Evolutionary conservation across 2,888 invertebrate genomes (phyloP).

Genomic region (Philonicus albiceps): DNA sequence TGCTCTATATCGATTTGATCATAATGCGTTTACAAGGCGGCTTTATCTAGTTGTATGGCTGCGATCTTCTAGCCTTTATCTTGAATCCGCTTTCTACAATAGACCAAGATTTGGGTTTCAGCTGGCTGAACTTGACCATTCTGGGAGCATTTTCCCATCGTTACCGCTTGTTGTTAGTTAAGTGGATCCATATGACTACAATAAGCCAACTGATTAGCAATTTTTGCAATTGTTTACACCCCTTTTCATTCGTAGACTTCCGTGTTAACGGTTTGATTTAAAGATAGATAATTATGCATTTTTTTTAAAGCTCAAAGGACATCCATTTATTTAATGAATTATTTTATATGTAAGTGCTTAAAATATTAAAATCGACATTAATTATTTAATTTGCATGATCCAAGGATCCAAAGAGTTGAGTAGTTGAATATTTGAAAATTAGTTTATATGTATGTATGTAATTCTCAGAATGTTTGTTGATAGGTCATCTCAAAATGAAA

Average conservation of each 20-base stretch:
- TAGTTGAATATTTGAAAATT: too few relatives aligned
- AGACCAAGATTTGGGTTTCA: background rate
- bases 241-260: background rate
- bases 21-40: background rate
- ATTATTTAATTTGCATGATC: too few relatives aligned
- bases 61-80: background rate
- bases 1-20: background rate
- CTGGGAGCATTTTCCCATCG: conserved; percentile 2
- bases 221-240: background rate
- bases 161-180: background rate
- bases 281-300: background rate
- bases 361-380: too few relatives aligned
- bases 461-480: too few relatives aligned
- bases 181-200: background rate
- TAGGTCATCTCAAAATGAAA: too few relatives aligned
- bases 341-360: too few relatives aligned
- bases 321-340: too few relatives aligned
- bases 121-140: background rate
- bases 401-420: too few relatives aligned
- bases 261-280: background rate
- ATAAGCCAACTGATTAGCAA: background rate
- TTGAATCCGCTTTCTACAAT: background rate
- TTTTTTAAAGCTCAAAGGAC: background rate
- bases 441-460: too few relatives aligned
- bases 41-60: background rate